phyloP scores from a whole-genome alignment of 1,140 invertebrate genomes.

The Trissolcus basalis region DNA sequence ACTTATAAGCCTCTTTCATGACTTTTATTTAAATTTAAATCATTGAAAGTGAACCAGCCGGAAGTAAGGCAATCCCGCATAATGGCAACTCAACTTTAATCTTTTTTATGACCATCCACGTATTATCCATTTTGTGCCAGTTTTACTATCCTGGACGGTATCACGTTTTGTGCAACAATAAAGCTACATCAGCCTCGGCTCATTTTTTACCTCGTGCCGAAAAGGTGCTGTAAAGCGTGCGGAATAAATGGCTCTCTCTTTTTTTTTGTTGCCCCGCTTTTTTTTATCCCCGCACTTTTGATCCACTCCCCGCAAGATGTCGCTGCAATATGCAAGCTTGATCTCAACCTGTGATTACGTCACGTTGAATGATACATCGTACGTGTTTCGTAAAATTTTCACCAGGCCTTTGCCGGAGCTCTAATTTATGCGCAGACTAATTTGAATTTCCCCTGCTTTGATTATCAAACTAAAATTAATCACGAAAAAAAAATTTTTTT shows the following conservation, averaged over 20 bases:
- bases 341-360: constrained; percentile 33
- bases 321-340: constrained; percentile 13
- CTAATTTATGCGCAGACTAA: constrained; percentile 27
- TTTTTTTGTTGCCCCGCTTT: no score
- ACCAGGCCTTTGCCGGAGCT: constrained; percentile 4
- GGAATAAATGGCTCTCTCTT: no score
- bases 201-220: no score
- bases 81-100: constrained; percentile 70
- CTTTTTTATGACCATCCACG: constrained; percentile 65
- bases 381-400: constrained; percentile 24
- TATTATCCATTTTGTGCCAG: constrained; percentile 64
- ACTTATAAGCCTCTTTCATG: no score
- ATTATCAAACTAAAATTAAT: background rate
- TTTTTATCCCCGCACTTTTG: no score
- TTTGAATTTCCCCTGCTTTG: constrained; percentile 8
- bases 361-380: constrained; percentile 28
- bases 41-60: constrained; percentile 27
- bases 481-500: no score
- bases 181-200: no score
- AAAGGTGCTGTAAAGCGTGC: no score
- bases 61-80: constrained; percentile 65
- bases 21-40: constrained; percentile 33
- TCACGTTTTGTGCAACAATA: no score
- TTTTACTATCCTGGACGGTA: constrained; percentile 53
- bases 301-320: constrained; percentile 9